phyloP scores from a whole-genome alignment of 2,797 vertebrate species.

The Hypotaenidia philippensis region DNA sequence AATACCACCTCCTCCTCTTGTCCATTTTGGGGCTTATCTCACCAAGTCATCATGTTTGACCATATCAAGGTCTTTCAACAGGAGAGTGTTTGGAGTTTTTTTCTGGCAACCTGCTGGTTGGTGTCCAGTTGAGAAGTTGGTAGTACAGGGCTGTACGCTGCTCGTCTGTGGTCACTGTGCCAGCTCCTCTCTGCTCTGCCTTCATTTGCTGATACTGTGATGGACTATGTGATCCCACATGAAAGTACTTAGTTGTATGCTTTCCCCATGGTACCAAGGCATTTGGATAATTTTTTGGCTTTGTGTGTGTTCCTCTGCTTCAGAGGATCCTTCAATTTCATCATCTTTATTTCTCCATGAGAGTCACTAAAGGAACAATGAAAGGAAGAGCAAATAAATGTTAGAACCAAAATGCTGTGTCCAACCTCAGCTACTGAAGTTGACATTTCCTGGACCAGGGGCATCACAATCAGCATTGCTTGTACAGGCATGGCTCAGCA shows the following conservation, averaged over 20 bases:
- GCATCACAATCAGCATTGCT: neutral
- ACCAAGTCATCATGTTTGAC: rapidly evolving
- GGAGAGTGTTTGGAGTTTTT: neutral
- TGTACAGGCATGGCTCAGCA: neutral
- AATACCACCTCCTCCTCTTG: neutral
- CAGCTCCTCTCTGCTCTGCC: neutral
- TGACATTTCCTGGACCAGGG: no score
- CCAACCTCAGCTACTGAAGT: no score
- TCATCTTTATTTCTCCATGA: neutral
- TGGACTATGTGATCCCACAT: neutral
- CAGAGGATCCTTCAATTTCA: neutral
- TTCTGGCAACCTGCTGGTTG: neutral
- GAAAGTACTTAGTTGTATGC: neutral
- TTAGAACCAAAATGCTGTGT: neutral
- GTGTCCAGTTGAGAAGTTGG: neutral
- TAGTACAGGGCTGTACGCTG: neutral
- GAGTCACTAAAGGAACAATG: neutral
- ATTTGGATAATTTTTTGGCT: neutral
- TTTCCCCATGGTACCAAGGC: neutral
- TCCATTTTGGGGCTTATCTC: neutral
- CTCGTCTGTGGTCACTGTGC: neutral
- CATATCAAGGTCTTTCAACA: neutral
- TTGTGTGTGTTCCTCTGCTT: neutral
- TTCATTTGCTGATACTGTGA: neutral
- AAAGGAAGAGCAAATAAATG: neutral